Evolutionary conservation across 2,797 vertebrate species (phyloP), one percentile per base, ranked within the genome.

Genomic region (Thamnophis elegans): DNA sequence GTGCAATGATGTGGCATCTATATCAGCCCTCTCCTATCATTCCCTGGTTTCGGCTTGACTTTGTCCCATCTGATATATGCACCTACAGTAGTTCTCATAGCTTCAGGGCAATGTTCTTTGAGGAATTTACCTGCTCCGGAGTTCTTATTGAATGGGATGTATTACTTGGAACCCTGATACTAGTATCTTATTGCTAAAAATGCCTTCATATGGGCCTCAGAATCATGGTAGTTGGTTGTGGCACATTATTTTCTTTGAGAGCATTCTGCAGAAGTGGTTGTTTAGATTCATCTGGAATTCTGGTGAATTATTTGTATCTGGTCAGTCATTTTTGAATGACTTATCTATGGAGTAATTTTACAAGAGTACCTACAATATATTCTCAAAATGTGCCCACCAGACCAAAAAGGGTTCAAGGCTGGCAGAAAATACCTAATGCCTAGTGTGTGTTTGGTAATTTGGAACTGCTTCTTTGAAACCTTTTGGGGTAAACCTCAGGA

Each of bases 401-500:
- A 18, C 8, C 65, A 32, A 36, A 68, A 73, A 73, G 6, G 65
- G 65, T 90, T 65, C 88, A 92, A 9, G 2, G 32, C 13, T 12
- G 22, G 16, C 3, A 26, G 42, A 88, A 85, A 55, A 85, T 54
- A 87, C 11, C 54, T 25, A 92, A 65, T 16, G 88, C 22, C 1
- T 54, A 68, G 20, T 47, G 2, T 89, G 86, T 26, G 68, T 0
- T 90, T 88, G 91, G 91, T 93, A 55, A 10, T 0, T 91, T 94
- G 91, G 89, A 92, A 60, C 86, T 11, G 0, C 93, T 60, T 78
- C 26, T 42, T 36, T 51, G 10, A 89, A 62, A 53, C 59, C 36
- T 95, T 94, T 93, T 55, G 93, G 91, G 87, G 11, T 89, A 95
- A 92, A 47, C 32, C 56, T 53, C n/a, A 59, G 0, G 3, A 88